Conservation (phyloP, 2,888 invertebrate species). For the Cinara cedri region DNA sequence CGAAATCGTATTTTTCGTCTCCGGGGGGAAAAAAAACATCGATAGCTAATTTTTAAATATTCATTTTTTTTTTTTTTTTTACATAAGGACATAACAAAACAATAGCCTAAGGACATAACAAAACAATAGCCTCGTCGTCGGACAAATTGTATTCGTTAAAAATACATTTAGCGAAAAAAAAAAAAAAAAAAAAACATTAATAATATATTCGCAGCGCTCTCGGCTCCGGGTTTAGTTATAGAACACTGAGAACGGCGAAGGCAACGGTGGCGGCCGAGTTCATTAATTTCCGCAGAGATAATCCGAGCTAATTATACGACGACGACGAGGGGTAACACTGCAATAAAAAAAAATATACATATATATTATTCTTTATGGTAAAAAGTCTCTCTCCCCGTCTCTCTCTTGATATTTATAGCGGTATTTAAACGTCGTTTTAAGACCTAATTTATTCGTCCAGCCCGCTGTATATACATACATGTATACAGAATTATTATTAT, state of each 20-base stretch:
- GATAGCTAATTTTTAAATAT: no score
- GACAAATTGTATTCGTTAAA: slow-evolving; percentile 15
- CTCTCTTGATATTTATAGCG: slow-evolving; percentile 55
- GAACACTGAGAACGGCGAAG: not conserved
- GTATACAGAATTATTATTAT: slow-evolving; percentile 18
- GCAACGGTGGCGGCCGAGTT: slow-evolving; percentile 6
- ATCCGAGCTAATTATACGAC: slow-evolving; percentile 54
- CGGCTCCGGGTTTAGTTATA: not conserved
- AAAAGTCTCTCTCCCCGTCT: slow-evolving; percentile 46
- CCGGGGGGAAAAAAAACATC: no score
- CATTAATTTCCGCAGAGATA: slow-evolving; percentile 53
- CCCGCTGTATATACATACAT: slow-evolving; percentile 10
- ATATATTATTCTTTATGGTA: slow-evolving; percentile 44
- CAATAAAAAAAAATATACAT: slow-evolving; percentile 36
- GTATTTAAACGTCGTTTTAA: slow-evolving; percentile 56
- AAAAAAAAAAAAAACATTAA: no score
- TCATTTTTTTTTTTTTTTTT: no score
- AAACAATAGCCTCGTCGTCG: not conserved
- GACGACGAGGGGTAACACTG: slow-evolving; percentile 48
- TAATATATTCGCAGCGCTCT: not conserved
- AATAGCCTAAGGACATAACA: not conserved
- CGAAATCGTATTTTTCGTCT: no score
- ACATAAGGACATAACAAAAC: not conserved
- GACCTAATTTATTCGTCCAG: slow-evolving; percentile 50
- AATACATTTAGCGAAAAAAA: slow-evolving; percentile 31